These are phyloP conservation scores for Phyllotis vaccarum DNA, from an alignment of 2,797 vertebrate species.

Conservation along the genomic window DNA sequence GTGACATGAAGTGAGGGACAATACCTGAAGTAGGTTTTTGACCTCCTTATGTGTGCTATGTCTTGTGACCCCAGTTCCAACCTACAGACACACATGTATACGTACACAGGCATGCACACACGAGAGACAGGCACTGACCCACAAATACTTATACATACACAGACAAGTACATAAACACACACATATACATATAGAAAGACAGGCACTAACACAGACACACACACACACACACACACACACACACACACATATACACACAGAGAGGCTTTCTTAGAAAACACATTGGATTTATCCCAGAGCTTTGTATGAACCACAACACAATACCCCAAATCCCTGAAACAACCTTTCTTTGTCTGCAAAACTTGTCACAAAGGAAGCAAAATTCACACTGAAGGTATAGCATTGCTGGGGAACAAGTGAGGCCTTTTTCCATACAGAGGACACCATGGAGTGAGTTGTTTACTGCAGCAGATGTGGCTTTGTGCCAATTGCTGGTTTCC, in stretches of 20 bases:
- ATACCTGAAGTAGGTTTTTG: background rate
- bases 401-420: background rate
- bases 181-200: background rate
- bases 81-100: background rate
- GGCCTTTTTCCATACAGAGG: background rate
- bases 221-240: background rate
- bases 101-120: background rate
- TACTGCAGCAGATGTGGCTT: conserved; percentile 8
- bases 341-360: background rate
- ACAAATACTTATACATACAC: background rate
- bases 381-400: background rate
- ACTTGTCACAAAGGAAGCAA: background rate
- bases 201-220: background rate
- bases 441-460: background rate
- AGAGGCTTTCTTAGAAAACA: background rate
- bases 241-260: background rate
- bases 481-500: conserved; percentile 29
- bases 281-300: background rate
- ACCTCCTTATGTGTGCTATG: background rate
- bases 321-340: background rate
- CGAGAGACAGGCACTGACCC: background rate
- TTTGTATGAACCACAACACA: background rate
- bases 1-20: background rate
- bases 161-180: background rate
- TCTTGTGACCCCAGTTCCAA: background rate